These are phyloP conservation scores for Drosophila parvula DNA, from an alignment of 1,140 invertebrate genomes.

Conservation along the genomic window DNA sequence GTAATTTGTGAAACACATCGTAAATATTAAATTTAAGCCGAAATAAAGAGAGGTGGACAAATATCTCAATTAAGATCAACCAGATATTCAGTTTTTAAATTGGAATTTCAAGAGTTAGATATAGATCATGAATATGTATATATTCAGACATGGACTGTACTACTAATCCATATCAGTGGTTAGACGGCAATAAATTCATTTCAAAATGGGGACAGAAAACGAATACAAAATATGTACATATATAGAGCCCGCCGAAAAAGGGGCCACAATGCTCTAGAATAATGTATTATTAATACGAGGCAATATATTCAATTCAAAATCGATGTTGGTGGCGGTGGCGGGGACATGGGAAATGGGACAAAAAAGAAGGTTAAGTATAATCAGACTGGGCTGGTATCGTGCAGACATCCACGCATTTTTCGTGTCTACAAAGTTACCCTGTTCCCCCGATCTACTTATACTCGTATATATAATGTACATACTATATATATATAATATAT, in stretches of 20 bases:
- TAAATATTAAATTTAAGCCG: background rate
- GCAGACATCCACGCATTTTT: conserved; percentile 32
- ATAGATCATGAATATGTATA: background rate
- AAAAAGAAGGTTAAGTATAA: conserved; percentile 23
- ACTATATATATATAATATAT: conserved; percentile 1
- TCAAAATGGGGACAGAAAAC: conserved; percentile 6
- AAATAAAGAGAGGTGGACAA: no score
- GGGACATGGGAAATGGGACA: conserved; percentile 7
- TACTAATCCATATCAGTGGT: background rate
- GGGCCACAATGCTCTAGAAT: conserved; percentile 2
- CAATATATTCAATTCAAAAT: conserved; percentile 23
- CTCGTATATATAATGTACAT: background rate
- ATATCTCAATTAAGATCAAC: conserved; percentile 1
- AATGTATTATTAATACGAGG: conserved; percentile 15
- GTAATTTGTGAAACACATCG: background rate
- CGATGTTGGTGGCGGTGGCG: background rate
- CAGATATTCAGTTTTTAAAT: background rate
- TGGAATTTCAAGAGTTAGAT: background rate
- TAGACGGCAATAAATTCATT: background rate
- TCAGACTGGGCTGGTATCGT: background rate
- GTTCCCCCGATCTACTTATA: background rate
- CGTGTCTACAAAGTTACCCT: background rate
- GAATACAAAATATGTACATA: background rate
- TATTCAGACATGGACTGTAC: background rate
- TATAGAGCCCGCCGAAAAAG: background rate